Evolutionary conservation across 2,888 invertebrate genomes (phyloP).

Genomic region (Urechis unicinctus): DNA sequence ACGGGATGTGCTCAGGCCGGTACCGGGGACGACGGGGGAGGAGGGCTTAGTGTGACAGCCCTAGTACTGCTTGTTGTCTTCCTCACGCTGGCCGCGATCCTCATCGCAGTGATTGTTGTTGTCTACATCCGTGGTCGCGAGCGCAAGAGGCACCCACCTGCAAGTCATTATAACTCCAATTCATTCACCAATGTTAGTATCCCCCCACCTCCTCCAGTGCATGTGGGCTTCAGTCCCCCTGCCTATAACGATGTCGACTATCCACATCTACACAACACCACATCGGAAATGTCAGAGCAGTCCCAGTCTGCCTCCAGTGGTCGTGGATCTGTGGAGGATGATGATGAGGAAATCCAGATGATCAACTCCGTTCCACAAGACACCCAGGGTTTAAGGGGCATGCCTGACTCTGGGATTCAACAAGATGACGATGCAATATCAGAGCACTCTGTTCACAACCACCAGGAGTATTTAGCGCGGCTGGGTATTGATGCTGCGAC

Average conservation of each 20-base stretch:
- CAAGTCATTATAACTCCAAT: slow-evolving; percentile 21
- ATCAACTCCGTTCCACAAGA: slow-evolving; percentile 72
- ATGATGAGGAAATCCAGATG: slow-evolving; percentile 95
- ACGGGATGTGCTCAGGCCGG: slow-evolving; percentile 24
- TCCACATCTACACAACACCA: slow-evolving; percentile 25
- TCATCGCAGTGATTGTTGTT: slow-evolving; percentile 71
- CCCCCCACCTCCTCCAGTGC: slow-evolving; percentile 70
- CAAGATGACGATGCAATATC: slow-evolving; percentile 67
- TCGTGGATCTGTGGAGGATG: slow-evolving; percentile 91
- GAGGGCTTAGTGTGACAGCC: slow-evolving; percentile 59
- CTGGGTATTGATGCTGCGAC: slow-evolving; percentile 71
- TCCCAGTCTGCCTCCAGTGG: slow-evolving; percentile 95
- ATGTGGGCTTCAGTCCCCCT: slow-evolving; percentile 18
- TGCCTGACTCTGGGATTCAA: slow-evolving; percentile 58
- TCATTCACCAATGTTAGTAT: slow-evolving; percentile 59
- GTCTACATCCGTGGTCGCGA: slow-evolving; percentile 65
- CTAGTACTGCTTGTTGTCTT: slow-evolving; percentile 70
- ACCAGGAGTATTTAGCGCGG: slow-evolving; percentile 77
- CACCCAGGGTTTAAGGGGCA: slow-evolving; percentile 56
- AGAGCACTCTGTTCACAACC: slow-evolving; percentile 54
- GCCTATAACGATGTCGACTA: slow-evolving; percentile 23
- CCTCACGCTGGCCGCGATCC: slow-evolving; percentile 64
- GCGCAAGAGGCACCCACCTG: slow-evolving; percentile 53
- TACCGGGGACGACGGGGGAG: slow-evolving; percentile 9
- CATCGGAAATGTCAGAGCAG: slow-evolving; percentile 86